Percentiles rank a stretch among this genome's conserved stretches.
These are phyloP conservation scores for Meriones psammophilus DNA, from an alignment of 2,797 vertebrate genomes.

Conservation along the genomic window DNA sequence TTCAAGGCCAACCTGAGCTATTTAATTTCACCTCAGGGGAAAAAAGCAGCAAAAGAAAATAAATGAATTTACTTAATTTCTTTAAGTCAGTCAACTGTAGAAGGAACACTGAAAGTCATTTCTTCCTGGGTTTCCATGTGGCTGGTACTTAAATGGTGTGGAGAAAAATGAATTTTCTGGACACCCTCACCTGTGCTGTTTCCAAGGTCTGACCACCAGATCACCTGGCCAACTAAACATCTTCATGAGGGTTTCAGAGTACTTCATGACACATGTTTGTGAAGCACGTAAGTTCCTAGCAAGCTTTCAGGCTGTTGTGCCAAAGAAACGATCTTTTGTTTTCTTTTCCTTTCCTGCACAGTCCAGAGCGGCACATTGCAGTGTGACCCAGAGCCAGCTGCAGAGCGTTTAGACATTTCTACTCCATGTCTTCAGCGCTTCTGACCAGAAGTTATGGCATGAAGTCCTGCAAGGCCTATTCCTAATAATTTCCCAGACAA, in stretches of 20 bases:
- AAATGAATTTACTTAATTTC: conserved; percentile 1
- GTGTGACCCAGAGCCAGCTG: background rate
- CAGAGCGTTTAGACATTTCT: conserved; percentile 21
- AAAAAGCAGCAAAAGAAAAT: background rate
- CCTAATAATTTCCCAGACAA: background rate
- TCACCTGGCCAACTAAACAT: background rate
- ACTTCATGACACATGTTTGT: conserved; percentile 12
- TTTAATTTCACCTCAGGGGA: background rate
- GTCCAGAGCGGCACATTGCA: background rate
- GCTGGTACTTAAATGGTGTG: background rate
- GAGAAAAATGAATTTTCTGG: background rate
- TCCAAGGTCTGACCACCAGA: background rate
- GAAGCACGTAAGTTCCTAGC: background rate
- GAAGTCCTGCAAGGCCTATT: background rate
- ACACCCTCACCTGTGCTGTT: background rate
- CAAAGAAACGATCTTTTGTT: background rate
- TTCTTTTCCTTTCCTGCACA: conserved; percentile 15
- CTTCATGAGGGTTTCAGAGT: conserved; percentile 14
- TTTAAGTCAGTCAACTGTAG: conserved; percentile 8
- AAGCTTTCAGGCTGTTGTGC: conserved; percentile 16
- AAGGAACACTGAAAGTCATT: background rate
- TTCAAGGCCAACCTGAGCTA: background rate
- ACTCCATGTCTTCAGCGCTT: background rate
- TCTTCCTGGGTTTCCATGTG: background rate
- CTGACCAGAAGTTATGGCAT: background rate